Evolutionary conservation across 2,797 vertebrate genomes (phyloP), one percentile per base, ranked within the genome.

Genomic region (Artibeus jamaicensis): DNA sequence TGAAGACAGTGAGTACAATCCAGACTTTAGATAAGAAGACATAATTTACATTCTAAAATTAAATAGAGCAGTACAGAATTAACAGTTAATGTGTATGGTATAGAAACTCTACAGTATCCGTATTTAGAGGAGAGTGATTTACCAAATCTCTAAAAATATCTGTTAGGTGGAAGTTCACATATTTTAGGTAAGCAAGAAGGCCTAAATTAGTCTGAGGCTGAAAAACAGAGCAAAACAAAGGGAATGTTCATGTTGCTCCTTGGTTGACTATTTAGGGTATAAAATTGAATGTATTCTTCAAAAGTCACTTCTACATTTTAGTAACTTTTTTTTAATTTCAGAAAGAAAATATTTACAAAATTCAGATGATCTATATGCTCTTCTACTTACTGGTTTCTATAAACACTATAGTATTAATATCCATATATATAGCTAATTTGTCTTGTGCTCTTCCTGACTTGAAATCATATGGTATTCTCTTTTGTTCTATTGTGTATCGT

Each of bases 391-490:
- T 62, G 74, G 42, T 86, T 84, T 15, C 26, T 91, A 71, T 2
- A 18, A 57, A 2, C 15, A n/a, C 26, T 48, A 22, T 42, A 81
- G 53, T 70, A 86, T 37, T 85, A 57, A 77, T 44, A 67, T 34
- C 21, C 1, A 32, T 34, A 48, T 14, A 87, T 67, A 96, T 79
- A 89, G 86, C 82, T 97, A 96, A 97, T 94, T 97, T 96, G 91
- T 95, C 71, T 97, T 97, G 74, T 95, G 89, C 96, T 97, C 96
- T 98, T 96, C 96, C 96, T 98, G 91, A 97, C 95, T 97, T 96
- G 88, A 93, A 95, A 95, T 83, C 12, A 88, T 24, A 85, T 39
- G 8, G 26, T 96, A 96, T 94, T 96, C 92, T 98, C 88, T 97
- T 93, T 97, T 81, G 53, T 68, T 82, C 88, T 81, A 46, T 44